A percentile compares a stretch with the other conserved stretches of the same genome.
These are phyloP conservation scores for Austrofundulus limnaeus DNA, from an alignment of 2,113 vertebrate species.

Conservation along the genomic window DNA sequence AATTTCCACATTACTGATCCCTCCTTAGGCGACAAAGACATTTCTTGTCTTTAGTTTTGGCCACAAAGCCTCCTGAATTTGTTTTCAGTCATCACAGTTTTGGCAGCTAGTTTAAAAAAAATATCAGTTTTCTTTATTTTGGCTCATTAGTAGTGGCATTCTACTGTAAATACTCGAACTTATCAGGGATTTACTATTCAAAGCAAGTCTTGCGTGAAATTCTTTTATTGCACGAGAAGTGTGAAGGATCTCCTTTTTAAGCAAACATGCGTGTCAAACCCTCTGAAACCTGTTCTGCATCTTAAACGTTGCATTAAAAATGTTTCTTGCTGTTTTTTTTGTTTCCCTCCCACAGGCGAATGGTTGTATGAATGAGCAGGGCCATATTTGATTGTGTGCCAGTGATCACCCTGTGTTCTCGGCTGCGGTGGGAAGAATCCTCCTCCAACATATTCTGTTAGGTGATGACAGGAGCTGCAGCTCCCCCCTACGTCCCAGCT, in stretches of 20 bases:
- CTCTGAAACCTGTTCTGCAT: constrained; percentile 1
- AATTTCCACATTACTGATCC: constrained; percentile 21
- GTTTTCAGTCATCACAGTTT: background rate
- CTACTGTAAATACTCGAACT: constrained; percentile 67
- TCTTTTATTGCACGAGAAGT: constrained; percentile 67
- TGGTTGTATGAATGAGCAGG: background rate
- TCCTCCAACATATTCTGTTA: constrained; percentile 53
- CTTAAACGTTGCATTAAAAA: constrained; percentile 33
- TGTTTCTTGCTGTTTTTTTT: constrained; percentile 33
- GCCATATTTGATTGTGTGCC: constrained; percentile 25
- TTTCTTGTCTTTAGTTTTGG: background rate
- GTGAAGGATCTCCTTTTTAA: constrained; percentile 63
- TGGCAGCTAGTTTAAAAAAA: constrained; percentile 20
- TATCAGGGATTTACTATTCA: constrained; percentile 67
- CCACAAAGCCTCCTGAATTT: constrained; percentile 1
- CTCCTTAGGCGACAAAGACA: constrained; percentile 36
- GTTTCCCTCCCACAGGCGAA: constrained; percentile 37
- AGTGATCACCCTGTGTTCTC: constrained; percentile 44
- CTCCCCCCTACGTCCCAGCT: constrained; percentile 53
- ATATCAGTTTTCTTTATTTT: constrained; percentile 25
- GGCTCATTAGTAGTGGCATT: constrained; percentile 61
- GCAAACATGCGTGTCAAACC: constrained; percentile 21
- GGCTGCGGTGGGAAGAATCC: constrained; percentile 53
- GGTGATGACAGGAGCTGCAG: constrained; percentile 60
- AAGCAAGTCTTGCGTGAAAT: constrained; percentile 64